Base-by-base conservation (phyloP, 2,888 invertebrate genomes). In the Azorinus chamasolen region DNA sequence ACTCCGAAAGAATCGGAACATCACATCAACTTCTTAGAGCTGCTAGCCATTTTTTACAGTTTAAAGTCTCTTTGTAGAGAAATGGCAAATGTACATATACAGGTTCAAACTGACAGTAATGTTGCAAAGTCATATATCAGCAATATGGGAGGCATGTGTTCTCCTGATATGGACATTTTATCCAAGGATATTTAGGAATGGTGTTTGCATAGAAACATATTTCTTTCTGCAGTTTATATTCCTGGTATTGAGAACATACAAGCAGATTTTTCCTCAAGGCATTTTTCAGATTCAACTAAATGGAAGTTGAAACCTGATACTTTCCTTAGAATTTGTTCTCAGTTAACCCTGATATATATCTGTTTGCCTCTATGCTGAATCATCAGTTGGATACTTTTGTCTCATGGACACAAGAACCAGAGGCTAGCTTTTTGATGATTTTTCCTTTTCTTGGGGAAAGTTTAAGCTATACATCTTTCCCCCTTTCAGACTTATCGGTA, bases 301-400 rank as follows among this genome's bases (percentile, higher is more conserved):
- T 82, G 82, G 82, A 68, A 57, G 54, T 45, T 79, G 20, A 72
- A 79, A 53, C 24, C 18, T 39, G 24, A 65, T 5, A 69, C 69
- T 51, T 70, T 71, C 25, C 6, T 14, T 0, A 37, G 72, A 41
- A n/a, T 72, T 1, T 68, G 61, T 54, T 4, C 10, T 3, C 62
- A 78, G 10, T 73, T 53, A 22, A 16, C 2, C 72, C 81, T 39
- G 61, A 74, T 22, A 65, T 74, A 18, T 76, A 79, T 63, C 25
- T 76, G 10, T 83, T 83, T 74, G 72, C 78, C 8, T 69, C 69
- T 8, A 43, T 61, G 59, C 14, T 64, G 1, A 77, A 77, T 51
- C 16, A 12, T 5, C 32, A 58, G 18, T 2, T 66, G n/a, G 27
- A 66, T 2, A 18, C 2, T 5, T 79, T 69, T 74, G 74, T 77